phyloP scores from a whole-genome alignment of 2,888 invertebrate species.

The Ligdia adustata region DNA sequence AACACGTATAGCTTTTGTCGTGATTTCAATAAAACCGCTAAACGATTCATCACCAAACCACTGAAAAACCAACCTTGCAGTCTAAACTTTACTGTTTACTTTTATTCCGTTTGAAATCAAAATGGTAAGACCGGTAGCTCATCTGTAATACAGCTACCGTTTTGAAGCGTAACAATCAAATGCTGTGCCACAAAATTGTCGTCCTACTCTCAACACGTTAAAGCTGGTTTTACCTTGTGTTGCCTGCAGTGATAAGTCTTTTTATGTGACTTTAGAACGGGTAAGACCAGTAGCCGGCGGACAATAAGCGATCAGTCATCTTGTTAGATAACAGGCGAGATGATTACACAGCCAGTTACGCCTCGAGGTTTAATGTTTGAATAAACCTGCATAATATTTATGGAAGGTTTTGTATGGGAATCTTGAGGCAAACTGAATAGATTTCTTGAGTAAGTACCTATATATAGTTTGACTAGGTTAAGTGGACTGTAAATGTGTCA shows the following conservation, averaged over 20 bases:
- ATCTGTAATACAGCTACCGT: conserved; percentile 10
- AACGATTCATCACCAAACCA: conserved; percentile 21
- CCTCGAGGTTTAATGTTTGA: conserved; percentile 33
- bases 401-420: conserved; percentile 29
- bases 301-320: conserved; percentile 80
- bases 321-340: conserved; percentile 67
- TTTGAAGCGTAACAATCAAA: conserved; percentile 11
- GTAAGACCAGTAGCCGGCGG: conserved; percentile 77
- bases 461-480: too few relatives aligned
- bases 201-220: background rate
- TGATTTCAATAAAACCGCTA: conserved; percentile 33
- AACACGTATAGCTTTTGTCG: conserved; percentile 40
- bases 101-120: conserved; percentile 10
- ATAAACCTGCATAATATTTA: conserved; percentile 36
- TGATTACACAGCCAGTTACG: conserved; percentile 58
- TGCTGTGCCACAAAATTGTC: background rate
- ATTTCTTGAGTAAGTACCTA: too few relatives aligned
- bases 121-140: conserved; percentile 50
- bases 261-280: conserved; percentile 39
- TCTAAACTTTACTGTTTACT: conserved; percentile 13
- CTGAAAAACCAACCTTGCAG: conserved; percentile 20
- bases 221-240: conserved; percentile 40
- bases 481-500: too few relatives aligned
- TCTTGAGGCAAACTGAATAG: conserved; percentile 18
- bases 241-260: conserved; percentile 38